phyloP scores from a whole-genome alignment of 2,888 invertebrate genomes.

The Salticus scenicus region DNA sequence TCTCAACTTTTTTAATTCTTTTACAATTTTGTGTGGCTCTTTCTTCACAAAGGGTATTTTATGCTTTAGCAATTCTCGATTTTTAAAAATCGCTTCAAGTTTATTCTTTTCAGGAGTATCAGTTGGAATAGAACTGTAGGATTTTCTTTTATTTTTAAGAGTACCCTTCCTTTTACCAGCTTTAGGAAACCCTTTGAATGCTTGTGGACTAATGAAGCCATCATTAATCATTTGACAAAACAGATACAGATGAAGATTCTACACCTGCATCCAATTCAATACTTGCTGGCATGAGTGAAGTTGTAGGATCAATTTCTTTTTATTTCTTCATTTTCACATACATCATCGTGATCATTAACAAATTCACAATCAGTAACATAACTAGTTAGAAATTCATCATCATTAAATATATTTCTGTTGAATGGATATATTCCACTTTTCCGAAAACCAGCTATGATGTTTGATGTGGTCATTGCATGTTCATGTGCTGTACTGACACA shows the following conservation, averaged over 20 bases:
- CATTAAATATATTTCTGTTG: constrained; percentile 22
- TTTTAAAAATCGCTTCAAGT: constrained; percentile 10
- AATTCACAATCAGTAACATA: constrained; percentile 20
- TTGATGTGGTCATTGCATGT: constrained; percentile 15
- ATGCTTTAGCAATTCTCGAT: constrained; percentile 2
- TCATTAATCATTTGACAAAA: not conserved
- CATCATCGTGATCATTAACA: not conserved
- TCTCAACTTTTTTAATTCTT: not conserved
- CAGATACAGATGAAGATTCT: not conserved
- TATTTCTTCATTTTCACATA: constrained; percentile 1
- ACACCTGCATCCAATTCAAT: not conserved
- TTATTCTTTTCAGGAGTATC: not conserved
- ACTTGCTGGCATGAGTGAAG: not conserved
- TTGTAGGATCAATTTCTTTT: constrained; percentile 10
- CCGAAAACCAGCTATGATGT: constrained; percentile 20
- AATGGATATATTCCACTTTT: constrained; percentile 32
- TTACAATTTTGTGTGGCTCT: not conserved
- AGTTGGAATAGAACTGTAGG: constrained; percentile 4
- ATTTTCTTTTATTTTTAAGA: constrained; percentile 4
- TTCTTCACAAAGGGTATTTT: constrained; percentile 6
- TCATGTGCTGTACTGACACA: constrained; percentile 18
- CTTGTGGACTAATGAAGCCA: not conserved
- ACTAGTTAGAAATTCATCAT: constrained; percentile 18
- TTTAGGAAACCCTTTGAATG: not conserved
- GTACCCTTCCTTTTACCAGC: constrained; percentile 12